phyloP scores from a whole-genome alignment of 2,888 invertebrate genomes.

The Exephanes ischioxanthus region DNA sequence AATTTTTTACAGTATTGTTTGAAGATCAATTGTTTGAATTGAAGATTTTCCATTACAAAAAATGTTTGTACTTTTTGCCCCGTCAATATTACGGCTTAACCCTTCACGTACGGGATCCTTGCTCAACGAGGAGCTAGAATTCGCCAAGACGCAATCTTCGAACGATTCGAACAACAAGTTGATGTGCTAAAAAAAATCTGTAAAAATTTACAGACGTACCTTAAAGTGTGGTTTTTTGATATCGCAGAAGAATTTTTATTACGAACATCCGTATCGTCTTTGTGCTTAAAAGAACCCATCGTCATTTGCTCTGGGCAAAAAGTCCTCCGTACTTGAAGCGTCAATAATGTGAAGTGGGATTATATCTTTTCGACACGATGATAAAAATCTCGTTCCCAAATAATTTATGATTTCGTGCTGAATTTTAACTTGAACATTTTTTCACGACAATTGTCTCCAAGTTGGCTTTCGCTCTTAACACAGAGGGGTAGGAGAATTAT shows the following conservation, averaged over 20 bases:
- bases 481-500: not conserved
- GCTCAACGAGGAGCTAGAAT: too few species aligned
- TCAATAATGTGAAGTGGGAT: not conserved
- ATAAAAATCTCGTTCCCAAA: not conserved
- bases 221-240: too few species aligned
- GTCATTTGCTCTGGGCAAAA: too few species aligned
- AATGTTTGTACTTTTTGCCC: not conserved
- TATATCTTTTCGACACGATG: not conserved
- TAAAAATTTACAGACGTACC: too few species aligned
- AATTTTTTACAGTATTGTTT: not conserved
- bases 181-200: too few species aligned
- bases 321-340: not conserved
- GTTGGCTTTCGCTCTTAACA: conserved; percentile 17
- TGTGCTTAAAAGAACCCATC: too few species aligned
- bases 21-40: not conserved
- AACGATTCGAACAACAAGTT: too few species aligned
- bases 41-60: not conserved
- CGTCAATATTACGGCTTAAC: not conserved
- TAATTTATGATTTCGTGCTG: not conserved
- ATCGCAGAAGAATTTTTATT: too few species aligned
- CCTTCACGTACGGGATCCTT: too few species aligned
- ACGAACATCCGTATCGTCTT: too few species aligned
- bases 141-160: too few species aligned
- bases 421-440: not conserved
- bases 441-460: not conserved